Base-by-base conservation (phyloP, 2,888 invertebrate genomes). In the Pachycephus smyrnensis region DNA sequence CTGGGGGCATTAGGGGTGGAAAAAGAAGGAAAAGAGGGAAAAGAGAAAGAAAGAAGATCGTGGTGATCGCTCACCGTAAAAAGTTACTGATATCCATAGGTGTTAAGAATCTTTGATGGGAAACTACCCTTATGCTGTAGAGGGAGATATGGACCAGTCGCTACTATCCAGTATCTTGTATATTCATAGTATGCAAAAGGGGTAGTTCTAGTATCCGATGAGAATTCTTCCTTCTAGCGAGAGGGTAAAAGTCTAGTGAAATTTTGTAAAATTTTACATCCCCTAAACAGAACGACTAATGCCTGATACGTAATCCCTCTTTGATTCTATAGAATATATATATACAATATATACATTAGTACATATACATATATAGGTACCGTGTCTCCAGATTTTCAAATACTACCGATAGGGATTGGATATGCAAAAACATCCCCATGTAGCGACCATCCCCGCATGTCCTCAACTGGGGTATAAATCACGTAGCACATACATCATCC, bases 401-500 rank as follows among this genome's bases (percentile, higher is more conserved):
- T 55, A 9, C 55, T 9, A 23, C 55, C 55, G 55, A 55, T 55
- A 55, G 55, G 55, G 9, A 55, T 55, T 55, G 55, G 23, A 73
- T 23, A 75, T 68, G 78, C 36, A 75, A 78, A 78, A 75, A 78
- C 75, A 69, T 31, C 75, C 37, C 75, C 36, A 55, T 9, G 55
- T 36, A 76, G 71, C 30, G 40, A n/a, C 69, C 75, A 73, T n/a
- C 73, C 75, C 68, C 55, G 68, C 78, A 76, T 80, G 80, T 83
- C 83, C 82, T 83, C 80, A 76, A 73, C 81, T 75, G 74, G 37
- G 82, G 87, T 80, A 86, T 85, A 87, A 87, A 87, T 87, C 86
- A 86, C 84, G 79, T 69, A 75, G 77, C 79, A 79, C 83, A 84
- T 88, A 84, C 81, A 87, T 88, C 85, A 87, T 86, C 83, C 83